Evolutionary conservation across 2,888 invertebrate species (phyloP).

Genomic region (Dynastes maya): DNA sequence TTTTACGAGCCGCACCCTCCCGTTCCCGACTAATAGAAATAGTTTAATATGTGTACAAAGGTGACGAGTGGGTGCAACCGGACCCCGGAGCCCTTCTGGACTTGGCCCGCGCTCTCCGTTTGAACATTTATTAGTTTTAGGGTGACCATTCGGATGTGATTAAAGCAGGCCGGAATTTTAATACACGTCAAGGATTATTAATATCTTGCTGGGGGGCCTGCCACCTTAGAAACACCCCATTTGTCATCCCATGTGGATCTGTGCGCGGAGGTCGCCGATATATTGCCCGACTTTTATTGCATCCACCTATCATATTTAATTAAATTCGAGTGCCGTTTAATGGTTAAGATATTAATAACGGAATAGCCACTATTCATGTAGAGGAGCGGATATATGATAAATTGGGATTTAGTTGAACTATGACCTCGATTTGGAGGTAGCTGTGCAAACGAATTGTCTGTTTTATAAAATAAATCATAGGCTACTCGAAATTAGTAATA

Average conservation of each 20-base stretch:
- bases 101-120: conserved; percentile 56
- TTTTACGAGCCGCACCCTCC: conserved; percentile 37
- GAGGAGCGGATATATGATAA: neutral
- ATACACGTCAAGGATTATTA: conserved; percentile 68
- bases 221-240: conserved; percentile 50
- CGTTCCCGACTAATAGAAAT: conserved; percentile 39
- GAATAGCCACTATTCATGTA: neutral
- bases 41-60: conserved; percentile 51
- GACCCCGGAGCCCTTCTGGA: conserved; percentile 35
- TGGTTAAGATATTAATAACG: conserved; percentile 20
- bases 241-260: conserved; percentile 36
- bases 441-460: too few species aligned
- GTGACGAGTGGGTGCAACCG: conserved; percentile 45
- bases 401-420: neutral
- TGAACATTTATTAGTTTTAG: conserved; percentile 68
- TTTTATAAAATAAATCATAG: too few species aligned
- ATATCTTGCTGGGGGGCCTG: conserved; percentile 57
- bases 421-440: neutral
- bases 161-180: conserved; percentile 67
- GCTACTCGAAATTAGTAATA: too few species aligned
- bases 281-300: conserved; percentile 42
- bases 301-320: conserved; percentile 43
- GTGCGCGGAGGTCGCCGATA: neutral
- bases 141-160: conserved; percentile 69
- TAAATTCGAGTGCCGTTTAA: conserved; percentile 31